Evolutionary conservation across 2,797 vertebrate genomes (phyloP), one percentile per base, ranked within the genome.

Genomic region (Lepus townsendii): DNA sequence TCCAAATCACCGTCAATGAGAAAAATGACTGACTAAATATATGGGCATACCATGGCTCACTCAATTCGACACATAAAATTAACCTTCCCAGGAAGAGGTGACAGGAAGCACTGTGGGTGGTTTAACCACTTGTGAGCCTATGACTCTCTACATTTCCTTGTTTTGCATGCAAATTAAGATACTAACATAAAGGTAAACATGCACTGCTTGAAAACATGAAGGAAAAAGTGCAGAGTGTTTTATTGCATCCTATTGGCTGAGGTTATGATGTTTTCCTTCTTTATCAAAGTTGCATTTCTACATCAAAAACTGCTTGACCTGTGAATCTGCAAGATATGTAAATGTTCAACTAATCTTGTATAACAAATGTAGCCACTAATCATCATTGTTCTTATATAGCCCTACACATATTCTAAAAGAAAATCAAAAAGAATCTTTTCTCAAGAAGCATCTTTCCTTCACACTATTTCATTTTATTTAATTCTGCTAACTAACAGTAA

Each of bases 391-490:
- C 79, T 57, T 68, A 27, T 32, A 42, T 52, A 16, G 42, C 24
- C 42, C 35, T 38, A 35, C 19, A 22, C 69, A n/a, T 82, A 38
- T 35, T 57, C 80, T 20, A 86, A 54, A 60, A 76, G 69, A 86
- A 90, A 86, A 68, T 54, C 62, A 90, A 66, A 52, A 75, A 80
- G 27, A 80, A 73, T 85, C 7, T 90, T 85, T 62, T 62, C 16
- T n/a, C 38, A 63, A 87, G 52, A 66, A 57, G 75, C 11, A 76
- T 32, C 54, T 63, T 52, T 93, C 27, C 38, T 14, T 57, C 24
- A 72, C 14, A n/a, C 27, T 63, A 60, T 12, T 69, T 69, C 22
- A 52, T 73, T 42, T n/a, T 73, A 19, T 86, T 13, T 72, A 82
- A 72, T 73, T 63, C n/a, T 77, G 42, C 63, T 63, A 50, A 20